Evolutionary conservation across 2,797 vertebrate species (phyloP).

Genomic region (Decapterus maruadsi): DNA sequence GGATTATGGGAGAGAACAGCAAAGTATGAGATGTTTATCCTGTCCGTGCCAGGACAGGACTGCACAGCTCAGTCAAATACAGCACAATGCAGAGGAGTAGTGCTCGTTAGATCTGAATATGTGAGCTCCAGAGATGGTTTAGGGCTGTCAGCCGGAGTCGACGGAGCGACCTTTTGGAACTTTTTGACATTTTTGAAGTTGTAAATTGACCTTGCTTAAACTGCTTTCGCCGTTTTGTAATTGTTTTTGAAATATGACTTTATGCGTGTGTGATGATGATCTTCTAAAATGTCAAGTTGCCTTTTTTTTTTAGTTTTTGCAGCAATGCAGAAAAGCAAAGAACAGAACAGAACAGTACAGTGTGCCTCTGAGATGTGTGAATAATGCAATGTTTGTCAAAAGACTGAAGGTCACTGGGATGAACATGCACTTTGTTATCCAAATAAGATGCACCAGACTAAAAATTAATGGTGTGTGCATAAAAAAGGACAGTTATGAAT

Average conservation of each 20-base stretch:
- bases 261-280: neutral
- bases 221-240: neutral
- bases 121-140: neutral
- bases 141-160: neutral
- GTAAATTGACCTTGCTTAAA: neutral
- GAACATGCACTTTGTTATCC: neutral
- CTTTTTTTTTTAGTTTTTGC: neutral
- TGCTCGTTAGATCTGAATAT: slow-evolving; percentile 2
- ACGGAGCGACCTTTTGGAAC: neutral
- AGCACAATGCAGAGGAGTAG: slow-evolving; percentile 3
- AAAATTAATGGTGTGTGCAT: neutral
- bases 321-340: neutral
- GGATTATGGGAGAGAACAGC: slow-evolving; percentile 71
- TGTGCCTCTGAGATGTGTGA: neutral
- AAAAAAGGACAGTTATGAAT: neutral
- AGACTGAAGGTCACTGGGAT: neutral
- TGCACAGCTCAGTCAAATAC: slow-evolving; percentile 29
- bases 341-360: neutral
- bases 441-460: slow-evolving; percentile 3
- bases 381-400: neutral
- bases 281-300: neutral
- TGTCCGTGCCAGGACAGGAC: slow-evolving; percentile 45
- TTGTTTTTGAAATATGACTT: neutral
- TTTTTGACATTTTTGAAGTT: neutral
- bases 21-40: slow-evolving; percentile 71